phyloP scores from a whole-genome alignment of 1,140 invertebrate genomes.

The Magallana angulata region DNA sequence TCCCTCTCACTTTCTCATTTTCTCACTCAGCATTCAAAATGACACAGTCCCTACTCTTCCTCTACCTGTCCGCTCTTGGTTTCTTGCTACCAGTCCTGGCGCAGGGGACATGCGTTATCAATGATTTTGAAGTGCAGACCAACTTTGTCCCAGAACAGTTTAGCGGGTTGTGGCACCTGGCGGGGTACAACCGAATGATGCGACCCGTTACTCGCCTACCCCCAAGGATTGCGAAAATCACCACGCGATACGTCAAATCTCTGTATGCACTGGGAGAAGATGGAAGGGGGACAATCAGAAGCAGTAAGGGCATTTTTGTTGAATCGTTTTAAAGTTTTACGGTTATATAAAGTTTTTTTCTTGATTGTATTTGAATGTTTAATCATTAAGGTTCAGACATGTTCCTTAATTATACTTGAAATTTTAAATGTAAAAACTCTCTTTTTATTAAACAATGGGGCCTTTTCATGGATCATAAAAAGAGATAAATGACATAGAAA shows the following conservation, averaged over 20 bases:
- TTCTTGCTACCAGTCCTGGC: background rate
- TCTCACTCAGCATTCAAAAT: background rate
- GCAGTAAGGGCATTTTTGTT: background rate
- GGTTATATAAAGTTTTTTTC: too few relatives aligned
- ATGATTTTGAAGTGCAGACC: conserved; percentile 16
- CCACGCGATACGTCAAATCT: background rate
- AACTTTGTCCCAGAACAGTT: background rate
- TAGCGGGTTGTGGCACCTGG: conserved; percentile 9
- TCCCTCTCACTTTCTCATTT: background rate
- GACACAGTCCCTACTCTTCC: background rate
- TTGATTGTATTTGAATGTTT: too few relatives aligned
- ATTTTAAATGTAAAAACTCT: too few relatives aligned
- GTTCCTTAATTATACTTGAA: too few relatives aligned
- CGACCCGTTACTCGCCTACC: background rate
- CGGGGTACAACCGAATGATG: conserved; percentile 1
- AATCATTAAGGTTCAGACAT: too few relatives aligned
- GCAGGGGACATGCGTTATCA: background rate
- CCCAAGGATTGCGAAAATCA: background rate
- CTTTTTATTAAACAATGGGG: too few relatives aligned
- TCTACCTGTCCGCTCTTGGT: background rate
- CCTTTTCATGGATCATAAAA: too few relatives aligned
- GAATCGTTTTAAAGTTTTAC: too few relatives aligned
- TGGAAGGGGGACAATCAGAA: background rate
- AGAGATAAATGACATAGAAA: too few relatives aligned
- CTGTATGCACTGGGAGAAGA: background rate